Evolutionary conservation across 2,888 invertebrate genomes (phyloP).

Genomic region (Melipona bicolor): DNA sequence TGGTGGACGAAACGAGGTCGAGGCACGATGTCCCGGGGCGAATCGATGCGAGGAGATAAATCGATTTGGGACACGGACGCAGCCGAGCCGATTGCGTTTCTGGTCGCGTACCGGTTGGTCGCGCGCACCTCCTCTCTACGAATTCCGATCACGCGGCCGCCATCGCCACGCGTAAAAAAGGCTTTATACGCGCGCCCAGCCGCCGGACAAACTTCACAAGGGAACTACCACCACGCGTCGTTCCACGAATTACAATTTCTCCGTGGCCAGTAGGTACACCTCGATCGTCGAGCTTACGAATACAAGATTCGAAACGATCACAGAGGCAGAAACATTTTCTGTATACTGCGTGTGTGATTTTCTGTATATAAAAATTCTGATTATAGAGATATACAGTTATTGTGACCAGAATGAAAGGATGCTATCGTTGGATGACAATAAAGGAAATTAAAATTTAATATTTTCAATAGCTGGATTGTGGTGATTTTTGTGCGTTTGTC

Average conservation of each 20-base stretch:
- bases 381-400: too few relatives aligned
- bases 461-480: too few relatives aligned
- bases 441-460: too few relatives aligned
- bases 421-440: too few relatives aligned
- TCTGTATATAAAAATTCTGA: too few relatives aligned
- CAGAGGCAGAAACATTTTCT: background rate
- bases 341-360: background rate
- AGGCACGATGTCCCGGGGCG: slow-evolving; percentile 10
- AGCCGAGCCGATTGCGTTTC: slow-evolving; percentile 30
- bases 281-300: background rate
- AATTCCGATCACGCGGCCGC: slow-evolving; percentile 44
- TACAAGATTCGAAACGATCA: background rate
- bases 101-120: slow-evolving; percentile 43
- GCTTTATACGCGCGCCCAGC: slow-evolving; percentile 28
- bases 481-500: too few relatives aligned
- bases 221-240: slow-evolving; percentile 4
- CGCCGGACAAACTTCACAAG: slow-evolving; percentile 5
- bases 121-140: slow-evolving; percentile 24
- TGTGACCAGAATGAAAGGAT: too few relatives aligned
- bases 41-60: slow-evolving; percentile 15
- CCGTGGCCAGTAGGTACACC: background rate
- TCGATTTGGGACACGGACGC: slow-evolving; percentile 24
- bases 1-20: slow-evolving; percentile 11
- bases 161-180: slow-evolving; percentile 45
- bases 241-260: slow-evolving; percentile 20